Percentiles rank a stretch among this genome's conserved stretches.
Evolutionary conservation across 2,113 vertebrate genomes (phyloP).

Genomic region (Pyxicephalus adspersus): DNA sequence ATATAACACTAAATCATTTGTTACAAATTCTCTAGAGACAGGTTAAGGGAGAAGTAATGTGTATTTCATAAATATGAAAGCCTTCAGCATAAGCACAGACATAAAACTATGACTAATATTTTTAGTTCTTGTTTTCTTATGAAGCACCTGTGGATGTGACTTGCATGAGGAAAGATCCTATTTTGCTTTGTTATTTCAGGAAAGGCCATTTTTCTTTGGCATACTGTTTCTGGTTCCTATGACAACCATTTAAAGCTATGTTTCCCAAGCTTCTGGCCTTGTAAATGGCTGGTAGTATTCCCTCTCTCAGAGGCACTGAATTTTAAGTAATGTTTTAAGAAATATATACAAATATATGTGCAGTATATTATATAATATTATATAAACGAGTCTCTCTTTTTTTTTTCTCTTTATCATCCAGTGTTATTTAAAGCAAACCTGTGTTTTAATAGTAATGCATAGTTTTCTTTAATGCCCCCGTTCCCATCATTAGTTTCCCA

Average conservation of each 20-base stretch:
- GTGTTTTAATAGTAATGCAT: too few relatives aligned
- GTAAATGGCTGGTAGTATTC: background rate
- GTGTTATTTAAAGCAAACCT: too few relatives aligned
- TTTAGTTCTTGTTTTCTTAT: background rate
- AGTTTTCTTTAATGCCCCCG: too few relatives aligned
- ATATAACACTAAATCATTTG: background rate
- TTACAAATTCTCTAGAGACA: background rate
- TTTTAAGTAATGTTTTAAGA: too few relatives aligned
- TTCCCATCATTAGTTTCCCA: too few relatives aligned
- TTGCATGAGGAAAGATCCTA: background rate
- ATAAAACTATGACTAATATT: conserved; percentile 3
- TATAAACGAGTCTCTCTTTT: too few relatives aligned
- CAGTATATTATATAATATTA: too few relatives aligned
- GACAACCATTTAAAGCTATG: background rate
- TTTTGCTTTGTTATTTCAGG: background rate
- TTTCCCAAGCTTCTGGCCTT: background rate
- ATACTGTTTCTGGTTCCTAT: background rate
- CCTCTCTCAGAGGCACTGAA: too few relatives aligned
- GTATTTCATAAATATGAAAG: conserved; percentile 4
- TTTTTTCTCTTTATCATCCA: too few relatives aligned
- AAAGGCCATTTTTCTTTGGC: background rate
- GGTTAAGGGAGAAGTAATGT: background rate
- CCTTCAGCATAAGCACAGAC: background rate
- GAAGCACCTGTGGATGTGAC: background rate
- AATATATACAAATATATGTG: too few relatives aligned